A percentile compares a stretch with the other conserved stretches of the same genome.
phyloP scores from a whole-genome alignment of 2,113 vertebrate species.

The Mastomys natalensis region DNA sequence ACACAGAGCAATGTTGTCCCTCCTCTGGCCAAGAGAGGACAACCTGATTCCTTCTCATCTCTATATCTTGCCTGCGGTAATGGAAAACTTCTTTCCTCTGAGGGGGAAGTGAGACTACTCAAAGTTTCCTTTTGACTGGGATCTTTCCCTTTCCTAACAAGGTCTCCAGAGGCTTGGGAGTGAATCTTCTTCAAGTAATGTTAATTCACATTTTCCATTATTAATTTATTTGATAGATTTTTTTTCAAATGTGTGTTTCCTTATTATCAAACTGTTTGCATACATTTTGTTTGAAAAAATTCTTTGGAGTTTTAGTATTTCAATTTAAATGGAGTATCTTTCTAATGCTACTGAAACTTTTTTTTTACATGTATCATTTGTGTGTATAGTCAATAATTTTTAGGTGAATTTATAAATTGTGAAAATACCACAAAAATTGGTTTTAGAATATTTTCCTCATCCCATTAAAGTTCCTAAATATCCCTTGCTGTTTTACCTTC shows the following conservation, averaged over 20 bases:
- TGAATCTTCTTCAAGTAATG: background rate
- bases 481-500: background rate
- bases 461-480: background rate
- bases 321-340: background rate
- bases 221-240: conserved; percentile 14
- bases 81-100: background rate
- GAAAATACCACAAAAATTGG: background rate
- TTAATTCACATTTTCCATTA: conserved; percentile 38
- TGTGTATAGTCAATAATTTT: background rate
- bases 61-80: background rate
- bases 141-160: background rate
- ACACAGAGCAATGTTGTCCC: background rate
- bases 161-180: background rate
- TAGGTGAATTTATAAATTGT: background rate
- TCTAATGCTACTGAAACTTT: background rate
- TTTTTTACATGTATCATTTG: background rate
- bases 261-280: background rate
- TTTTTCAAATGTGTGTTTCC: background rate
- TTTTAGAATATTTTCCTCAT: background rate
- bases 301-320: background rate
- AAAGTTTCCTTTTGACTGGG: background rate
- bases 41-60: background rate
- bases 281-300: background rate
- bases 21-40: background rate
- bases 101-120: background rate